phyloP scores from a whole-genome alignment of 1,140 invertebrate species.

The Thaumatotibia leucotreta region DNA sequence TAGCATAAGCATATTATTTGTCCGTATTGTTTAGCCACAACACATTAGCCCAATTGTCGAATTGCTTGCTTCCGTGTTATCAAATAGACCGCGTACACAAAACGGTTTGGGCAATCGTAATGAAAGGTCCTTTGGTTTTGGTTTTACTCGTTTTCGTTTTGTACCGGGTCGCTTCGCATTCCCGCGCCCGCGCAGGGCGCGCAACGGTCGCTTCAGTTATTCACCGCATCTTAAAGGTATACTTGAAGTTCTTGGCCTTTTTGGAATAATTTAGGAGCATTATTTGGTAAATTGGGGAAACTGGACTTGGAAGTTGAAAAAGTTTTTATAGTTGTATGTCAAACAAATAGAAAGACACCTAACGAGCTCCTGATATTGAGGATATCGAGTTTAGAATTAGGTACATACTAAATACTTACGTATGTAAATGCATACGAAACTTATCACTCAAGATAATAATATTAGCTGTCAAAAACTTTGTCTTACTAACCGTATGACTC shows the following conservation, averaged over 20 bases:
- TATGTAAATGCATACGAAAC: constrained; percentile 7
- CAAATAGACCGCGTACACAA: constrained; percentile 8
- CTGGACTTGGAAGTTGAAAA: neutral
- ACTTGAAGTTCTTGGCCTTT: neutral
- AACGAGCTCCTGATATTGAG: neutral
- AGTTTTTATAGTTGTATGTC: neutral
- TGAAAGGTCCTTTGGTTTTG: neutral
- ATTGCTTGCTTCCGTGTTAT: neutral
- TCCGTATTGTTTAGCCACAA: constrained; percentile 9
- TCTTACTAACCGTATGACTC: constrained; percentile 68
- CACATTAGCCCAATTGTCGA: constrained; percentile 6
- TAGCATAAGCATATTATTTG: too few species aligned
- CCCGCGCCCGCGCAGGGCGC: constrained; percentile 1
- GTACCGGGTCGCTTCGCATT: neutral
- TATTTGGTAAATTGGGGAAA: neutral
- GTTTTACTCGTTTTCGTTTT: constrained; percentile 9
- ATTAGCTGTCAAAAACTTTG: constrained; percentile 34
- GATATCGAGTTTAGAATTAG: neutral
- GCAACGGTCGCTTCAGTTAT: constrained; percentile 9
- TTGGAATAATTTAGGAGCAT: neutral
- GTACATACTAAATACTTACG: neutral
- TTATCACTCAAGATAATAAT: constrained; percentile 57
- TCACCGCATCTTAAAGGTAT: neutral
- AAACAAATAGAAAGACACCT: neutral
- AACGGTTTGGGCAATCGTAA: neutral